Base-by-base conservation (phyloP, 2,797 vertebrate genomes). In the Huso huso region DNA sequence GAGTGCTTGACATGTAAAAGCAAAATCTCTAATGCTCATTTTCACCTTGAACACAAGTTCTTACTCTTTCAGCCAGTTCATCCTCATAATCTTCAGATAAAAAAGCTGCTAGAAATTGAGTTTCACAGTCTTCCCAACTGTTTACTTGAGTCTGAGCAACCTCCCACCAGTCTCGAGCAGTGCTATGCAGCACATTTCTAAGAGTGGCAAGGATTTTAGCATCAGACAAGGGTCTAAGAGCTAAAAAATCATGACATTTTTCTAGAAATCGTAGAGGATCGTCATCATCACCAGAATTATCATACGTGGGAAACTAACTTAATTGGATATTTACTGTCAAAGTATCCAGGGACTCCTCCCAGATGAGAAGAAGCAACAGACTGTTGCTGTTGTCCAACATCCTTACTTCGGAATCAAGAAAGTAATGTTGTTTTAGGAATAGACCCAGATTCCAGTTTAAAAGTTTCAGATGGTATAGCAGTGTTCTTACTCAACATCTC, bases 201-300 rank as follows among this genome's bases (percentile, higher is more conserved):
- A 63, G 48, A n/a, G 62, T 63, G 11, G 62, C 62, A 8, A 63
- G 50, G 62, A 48, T 51, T 50, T 63, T 49, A 63, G 23, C 11
- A 9, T 8, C 12, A 13, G 62, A 10, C 23, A 63, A 8, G 51
- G n/a, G 57, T 15, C 23, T 37, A 55, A 66, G 61, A 67, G 61
- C 66, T 66, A 67, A 13, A 12, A 53, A 53, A 53, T 53, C 51
- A 53, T 3, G 12, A 53, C 51, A 53, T 12, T 53, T 53, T 8
- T 53, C 51, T 53, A 53, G 4, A 53, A 53, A 53, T 12, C 2
- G 51, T 8, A 53, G 12, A 6, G 51, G 51, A 53, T 53, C 18
- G 18, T 18, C 51, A 53, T 53, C 51, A 53, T 53, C 37, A 37
- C 37, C 51, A 8, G 6, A 12, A 9, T 8, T 8, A 12, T 1